Percentiles rank a stretch among this genome's conserved stretches.
Conservation (phyloP, 2,888 invertebrate genomes). For the Ennomos fuscantarius region DNA sequence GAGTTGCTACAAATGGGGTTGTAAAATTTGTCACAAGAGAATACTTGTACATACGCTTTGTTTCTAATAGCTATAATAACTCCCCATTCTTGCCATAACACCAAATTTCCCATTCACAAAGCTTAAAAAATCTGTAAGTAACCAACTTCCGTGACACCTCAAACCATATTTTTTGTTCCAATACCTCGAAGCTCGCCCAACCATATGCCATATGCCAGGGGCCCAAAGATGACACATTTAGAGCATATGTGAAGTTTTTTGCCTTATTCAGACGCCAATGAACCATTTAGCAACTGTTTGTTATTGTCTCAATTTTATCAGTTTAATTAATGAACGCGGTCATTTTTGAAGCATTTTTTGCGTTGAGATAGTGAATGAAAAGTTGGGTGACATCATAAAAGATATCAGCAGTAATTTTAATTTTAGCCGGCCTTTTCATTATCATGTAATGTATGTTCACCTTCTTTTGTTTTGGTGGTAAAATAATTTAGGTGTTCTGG, state of each 20-base stretch:
- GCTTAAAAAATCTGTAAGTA: neutral
- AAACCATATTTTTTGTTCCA: constrained; percentile 30
- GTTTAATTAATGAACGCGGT: constrained; percentile 48
- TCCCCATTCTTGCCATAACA: too few species aligned
- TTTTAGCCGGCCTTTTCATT: too few species aligned
- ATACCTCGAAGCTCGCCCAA: constrained; percentile 38
- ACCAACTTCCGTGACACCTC: constrained; percentile 3
- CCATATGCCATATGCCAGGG: constrained; percentile 52
- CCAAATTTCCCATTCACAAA: too few species aligned
- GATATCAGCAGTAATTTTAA: too few species aligned
- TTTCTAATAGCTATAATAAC: too few species aligned
- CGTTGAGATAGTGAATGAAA: constrained; percentile 10
- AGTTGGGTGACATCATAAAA: neutral
- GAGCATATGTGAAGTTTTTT: constrained; percentile 63
- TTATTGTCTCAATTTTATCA: constrained; percentile 51
- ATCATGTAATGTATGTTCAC: too few species aligned
- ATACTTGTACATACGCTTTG: too few species aligned
- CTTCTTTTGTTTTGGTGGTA: too few species aligned
- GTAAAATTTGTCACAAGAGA: too few species aligned
- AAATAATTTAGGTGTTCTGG: too few species aligned
- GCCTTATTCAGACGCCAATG: constrained; percentile 39
- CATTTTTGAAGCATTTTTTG: constrained; percentile 9
- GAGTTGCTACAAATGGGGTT: too few species aligned
- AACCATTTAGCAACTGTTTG: constrained; percentile 45
- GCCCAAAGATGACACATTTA: constrained; percentile 62